phyloP scores from a whole-genome alignment of 92 coral and sea anemone genomes.

The Galaxea fascicularis region DNA sequence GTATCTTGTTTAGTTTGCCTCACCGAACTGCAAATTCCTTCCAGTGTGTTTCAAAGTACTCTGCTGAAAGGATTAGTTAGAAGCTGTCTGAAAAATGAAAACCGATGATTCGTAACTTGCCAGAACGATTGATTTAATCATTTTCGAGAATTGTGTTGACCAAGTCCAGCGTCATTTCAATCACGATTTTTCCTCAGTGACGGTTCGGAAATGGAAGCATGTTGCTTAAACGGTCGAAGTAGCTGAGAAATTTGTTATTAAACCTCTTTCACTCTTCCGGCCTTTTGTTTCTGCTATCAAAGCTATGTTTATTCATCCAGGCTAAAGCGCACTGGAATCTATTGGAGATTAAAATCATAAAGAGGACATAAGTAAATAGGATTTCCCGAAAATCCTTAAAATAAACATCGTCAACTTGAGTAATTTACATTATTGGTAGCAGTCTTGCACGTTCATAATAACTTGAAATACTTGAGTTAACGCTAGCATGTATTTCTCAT shows the following conservation, averaged over 20 bases:
- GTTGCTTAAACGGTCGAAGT: background rate
- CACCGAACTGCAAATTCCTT: slow-evolving; percentile 39
- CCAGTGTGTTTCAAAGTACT: background rate
- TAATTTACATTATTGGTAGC: background rate
- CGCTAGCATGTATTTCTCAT: background rate
- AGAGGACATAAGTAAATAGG: slow-evolving; percentile 31
- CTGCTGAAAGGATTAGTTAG: background rate
- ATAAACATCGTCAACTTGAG: slow-evolving; percentile 21
- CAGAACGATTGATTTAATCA: background rate
- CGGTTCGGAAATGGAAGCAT: background rate
- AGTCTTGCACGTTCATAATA: background rate
- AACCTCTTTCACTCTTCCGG: slow-evolving; percentile 40
- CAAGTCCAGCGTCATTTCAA: background rate
- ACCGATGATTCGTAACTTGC: too few species aligned
- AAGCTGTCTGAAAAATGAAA: background rate
- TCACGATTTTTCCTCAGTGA: background rate
- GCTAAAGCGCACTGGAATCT: slow-evolving; percentile 9
- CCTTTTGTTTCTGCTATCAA: slow-evolving; percentile 27
- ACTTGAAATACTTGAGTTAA: background rate
- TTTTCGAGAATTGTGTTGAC: background rate
- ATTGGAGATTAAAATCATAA: slow-evolving; percentile 21
- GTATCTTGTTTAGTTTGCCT: slow-evolving; percentile 30
- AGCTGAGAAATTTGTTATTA: slow-evolving; percentile 2
- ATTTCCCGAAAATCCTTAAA: slow-evolving; percentile 36
- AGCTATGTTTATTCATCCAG: slow-evolving; percentile 18